Base-by-base conservation (phyloP, 2,113 vertebrate genomes). In the Nesogale talazaci region DNA sequence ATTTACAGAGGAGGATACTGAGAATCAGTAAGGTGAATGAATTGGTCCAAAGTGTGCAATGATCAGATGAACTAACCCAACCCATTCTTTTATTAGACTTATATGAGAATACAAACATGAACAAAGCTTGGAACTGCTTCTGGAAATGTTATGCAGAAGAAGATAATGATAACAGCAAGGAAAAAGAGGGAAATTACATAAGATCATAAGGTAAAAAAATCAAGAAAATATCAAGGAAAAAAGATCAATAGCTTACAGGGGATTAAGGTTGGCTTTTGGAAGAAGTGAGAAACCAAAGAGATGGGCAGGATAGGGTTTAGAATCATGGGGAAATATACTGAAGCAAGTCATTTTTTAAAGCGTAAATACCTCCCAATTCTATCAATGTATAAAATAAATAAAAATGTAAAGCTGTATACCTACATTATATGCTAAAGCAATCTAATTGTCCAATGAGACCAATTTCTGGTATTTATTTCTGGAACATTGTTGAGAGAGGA, bases 381-480 rank as follows among this genome's bases (percentile, higher is more conserved):
- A 8, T 1, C 1, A 16, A 16, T 23, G 46, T 36, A 11, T 25
- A 14, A 61, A 61, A 7, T 15, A 25, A 6, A 11, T 2, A 4
- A 3, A 11, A 40, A n/a, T 22, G 74, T 1, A 6, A 16, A 46
- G n/a, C 38, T 0, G 1, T 1, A 0, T 0, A 1, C 8, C 19
- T 17, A 3, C 0, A 1, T 0, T 5, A 3, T n/a, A 34, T 1
- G 34, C 23, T 23, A 29, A 2, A 11, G 6, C 0, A 6, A 9
- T 61, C 6, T 52, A 52, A 52, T 52, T 52, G 46, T 52, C 46
- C 46, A 52, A 16, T 3, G 59, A 65, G 34, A 52, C 14, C 14
- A 52, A 52, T 12, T 52, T 52, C 9, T 52, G 46, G 46, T 52
- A 52, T 12, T 52, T 12, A 52, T 52, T 52, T 52, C 14, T 8